Evolutionary conservation across 1,140 invertebrate genomes (phyloP), one percentile per base, ranked within the genome.

Genomic region (Lethrus apterus): DNA sequence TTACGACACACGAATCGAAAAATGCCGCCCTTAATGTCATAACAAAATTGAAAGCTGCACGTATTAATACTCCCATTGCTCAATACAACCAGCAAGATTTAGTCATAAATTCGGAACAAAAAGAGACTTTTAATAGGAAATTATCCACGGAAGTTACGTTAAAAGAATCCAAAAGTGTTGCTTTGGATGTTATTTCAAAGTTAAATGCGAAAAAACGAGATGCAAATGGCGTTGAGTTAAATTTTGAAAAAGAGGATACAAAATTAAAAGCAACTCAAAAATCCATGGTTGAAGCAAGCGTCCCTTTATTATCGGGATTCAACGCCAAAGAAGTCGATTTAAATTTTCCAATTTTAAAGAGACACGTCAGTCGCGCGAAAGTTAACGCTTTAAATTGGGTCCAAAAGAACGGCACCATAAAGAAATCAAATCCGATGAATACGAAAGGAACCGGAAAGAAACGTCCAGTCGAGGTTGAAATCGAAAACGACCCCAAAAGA

Each of bases 341-440:
- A 36, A 81, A 74, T 33, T 51, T 74, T 5, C 73, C 78, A 15
- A 74, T 78, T 51, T 62, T 70, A 30, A 66, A 72, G 63, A 70
- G 70, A 60, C 63, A 71, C 53, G 68, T 74, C 7, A 70, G 78
- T 43, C 64, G 62, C 56, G 77, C 80, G 1, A 85, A 83, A 60
- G 35, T 70, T 32, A 86, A 79, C 65, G 86, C 86, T n/a, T 59
- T 84, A 7, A 75, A 74, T 50, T 76, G 74, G 57, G 73, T 81
- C 4, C 75, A 73, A 66, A 67, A 74, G 68, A 80, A 75, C 68
- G 84, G 78, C 26, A 76, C 63, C n/a, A 74, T 81, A 45, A 73
- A 74, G 61, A 80, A 78, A 63, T 56, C 68, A 1, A 74, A 88
- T 71, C 83, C 84, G 1, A 84, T 86, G 59, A 78, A 77, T 40